Conservation (phyloP, 2,797 vertebrate genomes). For the Caiman crocodilus region DNA sequence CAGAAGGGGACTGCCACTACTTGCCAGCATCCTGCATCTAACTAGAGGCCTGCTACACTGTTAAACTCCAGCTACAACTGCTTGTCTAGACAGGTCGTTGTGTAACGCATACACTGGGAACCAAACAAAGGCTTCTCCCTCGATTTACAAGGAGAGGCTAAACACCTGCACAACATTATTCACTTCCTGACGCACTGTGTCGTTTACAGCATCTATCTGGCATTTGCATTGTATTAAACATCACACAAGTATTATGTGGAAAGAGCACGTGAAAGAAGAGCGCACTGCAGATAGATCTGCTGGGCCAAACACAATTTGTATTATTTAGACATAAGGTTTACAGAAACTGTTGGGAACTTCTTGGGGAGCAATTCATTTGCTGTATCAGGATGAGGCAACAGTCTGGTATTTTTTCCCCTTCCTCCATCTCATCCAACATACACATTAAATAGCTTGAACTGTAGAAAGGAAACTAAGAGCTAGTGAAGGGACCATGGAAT, state of each 20-base stretch:
- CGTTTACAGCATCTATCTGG: neutral
- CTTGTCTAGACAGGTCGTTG: neutral
- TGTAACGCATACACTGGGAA: neutral
- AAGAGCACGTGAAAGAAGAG: slow-evolving; percentile 29
- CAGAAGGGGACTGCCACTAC: neutral
- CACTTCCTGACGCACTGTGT: neutral
- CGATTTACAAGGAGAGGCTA: neutral
- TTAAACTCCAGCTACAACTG: neutral
- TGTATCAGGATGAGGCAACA: slow-evolving; percentile 40
- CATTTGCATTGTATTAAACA: neutral
- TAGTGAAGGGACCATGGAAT: neutral
- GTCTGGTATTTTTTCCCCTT: slow-evolving; percentile 52
- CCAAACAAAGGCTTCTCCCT: neutral
- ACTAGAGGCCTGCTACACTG: neutral
- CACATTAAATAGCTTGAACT: slow-evolving; percentile 41
- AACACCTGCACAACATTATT: neutral
- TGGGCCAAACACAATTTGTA: neutral
- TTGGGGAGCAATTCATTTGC: neutral
- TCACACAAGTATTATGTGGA: neutral
- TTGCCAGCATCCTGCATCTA: accelerated
- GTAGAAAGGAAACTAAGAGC: too few species aligned
- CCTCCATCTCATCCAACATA: slow-evolving; percentile 51
- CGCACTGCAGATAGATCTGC: neutral
- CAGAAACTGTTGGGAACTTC: neutral
- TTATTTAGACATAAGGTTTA: neutral